Conservation (phyloP, 92 coral and sea anemone species). For the Isaurus tuberculatus region DNA sequence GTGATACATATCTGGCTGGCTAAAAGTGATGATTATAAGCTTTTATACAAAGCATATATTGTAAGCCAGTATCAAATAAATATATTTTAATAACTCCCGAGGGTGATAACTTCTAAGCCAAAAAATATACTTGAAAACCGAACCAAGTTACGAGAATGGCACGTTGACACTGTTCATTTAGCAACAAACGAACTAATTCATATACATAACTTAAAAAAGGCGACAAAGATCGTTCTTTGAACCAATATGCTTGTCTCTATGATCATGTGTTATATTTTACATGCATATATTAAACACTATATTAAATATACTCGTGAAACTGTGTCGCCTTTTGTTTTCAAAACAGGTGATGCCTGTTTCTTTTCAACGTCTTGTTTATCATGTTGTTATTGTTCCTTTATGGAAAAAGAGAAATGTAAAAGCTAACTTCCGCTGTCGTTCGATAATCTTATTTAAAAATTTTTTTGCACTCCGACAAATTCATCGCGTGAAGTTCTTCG, state of each 20-base stretch:
- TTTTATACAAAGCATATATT: not conserved
- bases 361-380: not conserved
- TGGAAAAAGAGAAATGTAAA: not conserved
- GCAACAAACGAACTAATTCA: not conserved
- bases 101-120: conserved; percentile 1
- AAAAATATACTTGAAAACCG: not conserved
- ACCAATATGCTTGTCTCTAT: not conserved
- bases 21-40: not conserved
- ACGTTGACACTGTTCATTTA: not conserved
- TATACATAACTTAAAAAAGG: not conserved
- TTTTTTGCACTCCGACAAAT: not conserved
- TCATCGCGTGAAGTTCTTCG: not conserved
- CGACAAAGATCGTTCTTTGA: not conserved
- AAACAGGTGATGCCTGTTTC: conserved; percentile 18
- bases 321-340: not conserved
- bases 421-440: not conserved
- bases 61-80: not conserved
- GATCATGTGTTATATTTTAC: not conserved
- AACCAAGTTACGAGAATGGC: too few relatives aligned
- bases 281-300: not conserved
- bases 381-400: not conserved
- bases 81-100: not conserved
- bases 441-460: too few relatives aligned
- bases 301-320: not conserved
- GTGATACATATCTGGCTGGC: not conserved